Conservation (phyloP, 2,113 vertebrate species). For the Alethe diademata region DNA sequence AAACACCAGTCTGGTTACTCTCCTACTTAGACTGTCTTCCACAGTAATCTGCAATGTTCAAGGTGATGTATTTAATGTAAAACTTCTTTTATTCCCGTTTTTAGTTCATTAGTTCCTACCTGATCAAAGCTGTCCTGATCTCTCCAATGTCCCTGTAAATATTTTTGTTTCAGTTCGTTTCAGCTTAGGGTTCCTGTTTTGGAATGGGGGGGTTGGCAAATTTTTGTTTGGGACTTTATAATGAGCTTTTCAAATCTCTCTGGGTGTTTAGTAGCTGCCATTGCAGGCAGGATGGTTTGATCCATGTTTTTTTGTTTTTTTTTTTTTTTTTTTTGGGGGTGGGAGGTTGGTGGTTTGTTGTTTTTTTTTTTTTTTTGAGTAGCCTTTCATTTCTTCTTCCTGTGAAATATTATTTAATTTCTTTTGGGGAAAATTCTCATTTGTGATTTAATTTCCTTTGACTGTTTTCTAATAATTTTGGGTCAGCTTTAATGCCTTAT, state of each 20-base stretch:
- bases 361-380: neutral
- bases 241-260: neutral
- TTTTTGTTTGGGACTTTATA: neutral
- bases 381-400: neutral
- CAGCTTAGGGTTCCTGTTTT: neutral
- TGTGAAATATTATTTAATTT: neutral
- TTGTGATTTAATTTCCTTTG: neutral
- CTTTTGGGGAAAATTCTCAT: neutral
- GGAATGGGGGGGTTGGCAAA: rapidly evolving
- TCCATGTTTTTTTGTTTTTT: too few relatives aligned
- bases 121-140: neutral
- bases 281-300: neutral
- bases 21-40: neutral
- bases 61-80: neutral
- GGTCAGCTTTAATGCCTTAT: neutral
- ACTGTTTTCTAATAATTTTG: neutral
- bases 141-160: neutral
- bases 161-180: neutral
- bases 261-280: neutral
- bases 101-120: neutral
- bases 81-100: neutral
- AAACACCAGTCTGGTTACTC: neutral
- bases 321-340: too few relatives aligned
- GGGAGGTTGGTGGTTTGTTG: too few relatives aligned
- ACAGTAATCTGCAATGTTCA: neutral